Base-by-base conservation (phyloP, 2,888 invertebrate species). In the Argyresthia albistria region DNA sequence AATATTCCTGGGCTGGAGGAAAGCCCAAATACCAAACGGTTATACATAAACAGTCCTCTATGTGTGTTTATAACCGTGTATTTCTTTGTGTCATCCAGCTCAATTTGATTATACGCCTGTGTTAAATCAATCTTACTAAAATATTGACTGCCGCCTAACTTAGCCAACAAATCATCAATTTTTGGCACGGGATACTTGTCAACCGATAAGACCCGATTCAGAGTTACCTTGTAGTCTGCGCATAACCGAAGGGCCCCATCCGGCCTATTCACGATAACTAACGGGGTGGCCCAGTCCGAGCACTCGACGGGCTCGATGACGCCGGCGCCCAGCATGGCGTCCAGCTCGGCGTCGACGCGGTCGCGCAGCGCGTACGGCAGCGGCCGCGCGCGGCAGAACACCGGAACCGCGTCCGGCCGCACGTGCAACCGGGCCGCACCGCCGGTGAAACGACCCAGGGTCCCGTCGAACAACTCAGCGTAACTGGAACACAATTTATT, bases 231-330 rank as follows among this genome's bases (percentile, higher is more conserved):
- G 25, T 53, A 55, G 14, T 55, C 55, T 3, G 53, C 55, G 35
- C 53, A 55, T 8, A 52, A 48, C 10, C 52, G 43, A 9, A 55
- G 14, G 4, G 35, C 10, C 14, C 55, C 48, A 43, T 54, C 57
- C 4, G 50, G 48, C 10, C 54, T 55, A 8, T 53, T 54, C 10
- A 58, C 57, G n/a, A 56, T 49, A 15, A 59, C 54, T 54, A 59
- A 51, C 37, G 58, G 59, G 1, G 53, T 46, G 11, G 51, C 45
- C 46, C 46, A 46, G 39, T 45, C 51, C n/a, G 45, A 52, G 46
- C 7, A 8, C 45, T 35, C 51, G 25, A 46, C 51, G n/a, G 45
- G 45, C 36, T 52, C 42, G 16, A 50, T 37, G 39, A n/a, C n/a
- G n/a, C n/a, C n/a, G n/a, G n/a, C n/a, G n/a, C n/a, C n/a, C n/a